These are phyloP conservation scores for Proterorhinus semilunaris DNA, from an alignment of 2,113 vertebrate species.

Conservation along the genomic window DNA sequence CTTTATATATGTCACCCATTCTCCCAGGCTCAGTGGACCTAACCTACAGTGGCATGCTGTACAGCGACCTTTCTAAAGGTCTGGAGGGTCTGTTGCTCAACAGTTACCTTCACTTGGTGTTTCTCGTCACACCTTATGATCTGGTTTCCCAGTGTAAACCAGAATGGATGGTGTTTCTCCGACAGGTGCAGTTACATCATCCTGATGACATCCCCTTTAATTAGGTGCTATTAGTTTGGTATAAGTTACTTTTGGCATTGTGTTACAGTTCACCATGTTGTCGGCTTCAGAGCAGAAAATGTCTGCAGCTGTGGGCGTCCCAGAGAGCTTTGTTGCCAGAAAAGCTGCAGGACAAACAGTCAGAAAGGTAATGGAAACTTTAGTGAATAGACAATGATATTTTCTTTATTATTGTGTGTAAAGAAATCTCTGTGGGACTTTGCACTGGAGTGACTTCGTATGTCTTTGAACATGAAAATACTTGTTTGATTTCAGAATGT, in stretches of 20 bases:
- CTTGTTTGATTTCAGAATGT: slow-evolving; percentile 69
- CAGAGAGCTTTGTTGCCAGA: slow-evolving; percentile 87
- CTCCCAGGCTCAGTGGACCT: slow-evolving; percentile 87
- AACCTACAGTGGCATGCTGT: slow-evolving; percentile 81
- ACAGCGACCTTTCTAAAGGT: slow-evolving; percentile 85
- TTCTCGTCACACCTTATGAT: slow-evolving; percentile 91
- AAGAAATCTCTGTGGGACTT: too few relatives aligned
- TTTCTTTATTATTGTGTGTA: too few relatives aligned
- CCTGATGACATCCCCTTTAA: neutral
- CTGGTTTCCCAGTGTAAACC: slow-evolving; percentile 81
- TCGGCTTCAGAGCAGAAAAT: slow-evolving; percentile 87
- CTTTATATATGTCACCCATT: neutral
- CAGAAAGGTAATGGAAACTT: slow-evolving; percentile 79
- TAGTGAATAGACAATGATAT: neutral
- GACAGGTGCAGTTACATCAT: slow-evolving; percentile 78
- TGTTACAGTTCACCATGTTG: slow-evolving; percentile 82
- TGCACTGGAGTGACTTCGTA: too few relatives aligned
- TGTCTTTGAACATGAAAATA: neutral
- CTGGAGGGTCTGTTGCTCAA: slow-evolving; percentile 89
- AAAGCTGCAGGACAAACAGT: slow-evolving; percentile 91
- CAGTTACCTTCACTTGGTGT: slow-evolving; percentile 87
- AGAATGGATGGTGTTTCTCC: slow-evolving; percentile 91
- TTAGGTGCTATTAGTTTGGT: neutral
- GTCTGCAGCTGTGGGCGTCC: slow-evolving; percentile 81
- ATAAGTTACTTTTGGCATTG: neutral